These are phyloP conservation scores for Charina bottae DNA, from an alignment of 2,113 vertebrate species.

Conservation along the genomic window DNA sequence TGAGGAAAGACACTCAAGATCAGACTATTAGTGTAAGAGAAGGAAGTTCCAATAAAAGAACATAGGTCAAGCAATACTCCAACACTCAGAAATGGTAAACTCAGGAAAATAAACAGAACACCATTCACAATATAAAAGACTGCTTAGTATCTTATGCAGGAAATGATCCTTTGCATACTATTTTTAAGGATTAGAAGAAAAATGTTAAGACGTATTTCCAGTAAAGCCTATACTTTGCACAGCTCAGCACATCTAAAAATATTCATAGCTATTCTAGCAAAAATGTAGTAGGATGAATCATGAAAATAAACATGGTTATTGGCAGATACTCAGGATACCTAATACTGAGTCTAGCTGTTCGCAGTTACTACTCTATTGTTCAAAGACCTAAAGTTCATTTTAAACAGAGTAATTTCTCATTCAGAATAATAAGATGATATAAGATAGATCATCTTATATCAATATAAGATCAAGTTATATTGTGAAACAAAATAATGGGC, in stretches of 20 bases:
- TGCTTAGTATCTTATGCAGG: slow-evolving; percentile 24
- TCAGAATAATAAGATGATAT: not conserved
- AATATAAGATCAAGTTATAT: not conserved
- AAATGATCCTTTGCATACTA: slow-evolving; percentile 21
- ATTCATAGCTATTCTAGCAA: slow-evolving; percentile 49
- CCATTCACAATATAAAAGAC: slow-evolving; percentile 28
- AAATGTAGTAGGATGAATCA: slow-evolving; percentile 39
- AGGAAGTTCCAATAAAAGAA: slow-evolving; percentile 17
- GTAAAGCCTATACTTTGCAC: slow-evolving; percentile 24
- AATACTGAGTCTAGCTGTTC: not conserved
- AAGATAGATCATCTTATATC: too few species aligned
- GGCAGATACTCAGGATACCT: slow-evolving; percentile 5
- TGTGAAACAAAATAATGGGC: not conserved
- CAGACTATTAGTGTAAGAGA: not conserved
- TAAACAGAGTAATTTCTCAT: not conserved
- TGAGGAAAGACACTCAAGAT: not conserved
- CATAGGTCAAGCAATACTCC: slow-evolving; percentile 17
- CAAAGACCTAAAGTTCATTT: not conserved
- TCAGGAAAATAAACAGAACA: slow-evolving; percentile 35
- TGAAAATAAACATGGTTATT: slow-evolving; percentile 1
- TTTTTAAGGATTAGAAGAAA: slow-evolving; percentile 43
- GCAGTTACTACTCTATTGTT: not conserved
- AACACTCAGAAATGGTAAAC: slow-evolving; percentile 34
- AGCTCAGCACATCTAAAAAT: slow-evolving; percentile 67
- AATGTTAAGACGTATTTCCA: slow-evolving; percentile 49